Conservation (phyloP, 2,797 vertebrate species). For the Pelodytes ibericus region DNA sequence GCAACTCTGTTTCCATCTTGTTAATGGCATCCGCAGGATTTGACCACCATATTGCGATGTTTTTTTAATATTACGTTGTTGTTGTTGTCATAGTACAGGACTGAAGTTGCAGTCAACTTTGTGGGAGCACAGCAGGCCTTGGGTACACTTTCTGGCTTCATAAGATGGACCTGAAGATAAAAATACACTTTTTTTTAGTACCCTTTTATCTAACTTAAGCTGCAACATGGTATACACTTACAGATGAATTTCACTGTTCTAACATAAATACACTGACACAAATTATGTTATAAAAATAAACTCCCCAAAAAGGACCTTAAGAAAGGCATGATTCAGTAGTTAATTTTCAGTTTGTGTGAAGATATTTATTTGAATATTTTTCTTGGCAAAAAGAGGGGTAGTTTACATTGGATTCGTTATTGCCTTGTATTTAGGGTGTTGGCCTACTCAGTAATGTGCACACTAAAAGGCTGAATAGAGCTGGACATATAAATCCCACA, state of each 20-base stretch:
- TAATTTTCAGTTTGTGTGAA: constrained; percentile 57
- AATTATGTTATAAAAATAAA: constrained; percentile 1
- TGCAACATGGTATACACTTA: not conserved
- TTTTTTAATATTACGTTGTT: constrained; percentile 98
- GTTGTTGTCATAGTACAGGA: constrained; percentile 96
- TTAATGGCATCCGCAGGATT: constrained; percentile 92
- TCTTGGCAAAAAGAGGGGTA: constrained; percentile 43
- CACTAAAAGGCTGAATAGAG: constrained; percentile 3
- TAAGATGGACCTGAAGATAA: constrained; percentile 85
- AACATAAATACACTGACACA: constrained; percentile 3
- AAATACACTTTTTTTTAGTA: not conserved
- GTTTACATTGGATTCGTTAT: constrained; percentile 61
- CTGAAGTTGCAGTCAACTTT: constrained; percentile 92
- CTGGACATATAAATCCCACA: not conserved
- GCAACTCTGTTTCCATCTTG: not conserved
- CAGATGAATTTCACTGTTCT: not conserved
- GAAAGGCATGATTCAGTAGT: constrained; percentile 53
- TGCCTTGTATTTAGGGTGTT: not conserved
- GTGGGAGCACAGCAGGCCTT: constrained; percentile 95
- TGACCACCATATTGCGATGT: constrained; percentile 96
- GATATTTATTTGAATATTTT: constrained; percentile 61
- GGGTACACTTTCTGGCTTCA: constrained; percentile 91
- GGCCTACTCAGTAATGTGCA: not conserved
- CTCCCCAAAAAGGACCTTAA: constrained; percentile 2
- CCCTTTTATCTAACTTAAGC: not conserved